These are phyloP conservation scores for Scaptodrosophila latifasciaeformis DNA, from an alignment of 2,888 invertebrate genomes.

Conservation along the genomic window DNA sequence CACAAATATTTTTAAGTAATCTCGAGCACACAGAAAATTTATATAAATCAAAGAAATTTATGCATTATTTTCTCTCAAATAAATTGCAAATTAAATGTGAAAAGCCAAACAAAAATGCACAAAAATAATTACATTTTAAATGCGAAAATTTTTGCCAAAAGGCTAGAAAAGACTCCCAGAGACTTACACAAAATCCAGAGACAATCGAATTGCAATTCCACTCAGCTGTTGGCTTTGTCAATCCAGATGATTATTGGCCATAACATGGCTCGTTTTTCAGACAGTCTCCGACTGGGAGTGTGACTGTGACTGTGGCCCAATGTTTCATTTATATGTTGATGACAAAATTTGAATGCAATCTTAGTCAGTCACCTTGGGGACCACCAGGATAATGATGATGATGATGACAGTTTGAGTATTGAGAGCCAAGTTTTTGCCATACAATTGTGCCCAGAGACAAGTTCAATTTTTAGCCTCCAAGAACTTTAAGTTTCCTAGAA, in stretches of 20 bases:
- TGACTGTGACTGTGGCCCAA: conserved; percentile 9
- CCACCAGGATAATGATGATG: neutral
- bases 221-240: neutral
- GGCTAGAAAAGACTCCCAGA: too few species aligned
- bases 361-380: conserved; percentile 31
- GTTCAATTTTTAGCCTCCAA: too few species aligned
- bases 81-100: conserved; percentile 26
- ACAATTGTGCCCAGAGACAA: too few species aligned
- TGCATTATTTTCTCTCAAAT: conserved; percentile 13
- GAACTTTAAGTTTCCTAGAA: too few species aligned
- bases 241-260: conserved; percentile 3
- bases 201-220: too few species aligned
- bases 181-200: neutral
- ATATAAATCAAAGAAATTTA: conserved; percentile 7
- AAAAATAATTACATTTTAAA: conserved; percentile 60
- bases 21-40: conserved; percentile 18
- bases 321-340: conserved; percentile 65
- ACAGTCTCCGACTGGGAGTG: neutral
- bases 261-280: conserved; percentile 19
- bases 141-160: conserved; percentile 16
- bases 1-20: conserved; percentile 32
- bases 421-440: too few species aligned
- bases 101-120: conserved; percentile 17
- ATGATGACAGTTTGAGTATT: too few species aligned
- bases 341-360: conserved; percentile 68